phyloP scores from a whole-genome alignment of 2,797 vertebrate species.

The Arrhamphus sclerolepis region DNA sequence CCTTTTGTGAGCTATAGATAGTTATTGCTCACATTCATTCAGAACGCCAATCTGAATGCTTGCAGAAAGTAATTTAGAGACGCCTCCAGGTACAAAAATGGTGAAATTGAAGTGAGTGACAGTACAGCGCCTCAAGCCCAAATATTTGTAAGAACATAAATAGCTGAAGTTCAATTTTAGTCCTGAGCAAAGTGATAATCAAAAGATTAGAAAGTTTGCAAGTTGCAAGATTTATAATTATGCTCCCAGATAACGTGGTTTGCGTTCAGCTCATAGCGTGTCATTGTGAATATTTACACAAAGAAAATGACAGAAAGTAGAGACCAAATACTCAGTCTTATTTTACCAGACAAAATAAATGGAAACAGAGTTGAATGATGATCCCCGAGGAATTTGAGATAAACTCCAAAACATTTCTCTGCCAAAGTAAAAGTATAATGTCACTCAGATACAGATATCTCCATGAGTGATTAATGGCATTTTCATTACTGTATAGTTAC shows the following conservation, averaged over 20 bases:
- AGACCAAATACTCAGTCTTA: slow-evolving; percentile 6
- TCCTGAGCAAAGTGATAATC: slow-evolving; percentile 10
- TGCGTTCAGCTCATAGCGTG: neutral
- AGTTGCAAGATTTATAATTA: neutral
- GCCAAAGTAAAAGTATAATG: slow-evolving; percentile 40
- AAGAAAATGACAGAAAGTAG: slow-evolving; percentile 10
- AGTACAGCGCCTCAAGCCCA: slow-evolving; percentile 17
- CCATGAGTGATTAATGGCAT: slow-evolving; percentile 52
- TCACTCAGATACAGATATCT: slow-evolving; percentile 24
- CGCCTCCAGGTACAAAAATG: slow-evolving; percentile 31
- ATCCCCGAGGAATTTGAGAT: slow-evolving; percentile 27
- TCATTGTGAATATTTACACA: neutral
- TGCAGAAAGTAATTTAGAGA: slow-evolving; percentile 39
- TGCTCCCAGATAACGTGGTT: too few relatives aligned
- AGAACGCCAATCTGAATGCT: slow-evolving; percentile 19
- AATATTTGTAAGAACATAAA: slow-evolving; percentile 17
- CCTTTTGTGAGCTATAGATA: slow-evolving; percentile 16
- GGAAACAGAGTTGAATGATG: slow-evolving; percentile 41
- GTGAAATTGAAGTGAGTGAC: slow-evolving; percentile 25
- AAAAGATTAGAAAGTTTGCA: slow-evolving; percentile 10
- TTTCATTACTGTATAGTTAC: slow-evolving; percentile 46
- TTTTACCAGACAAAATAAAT: slow-evolving; percentile 43
- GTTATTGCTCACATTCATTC: slow-evolving; percentile 35
- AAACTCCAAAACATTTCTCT: slow-evolving; percentile 4
- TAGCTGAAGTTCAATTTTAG: slow-evolving; percentile 5